A percentile compares a stretch with the other conserved stretches of the same genome.
Evolutionary conservation across 1,140 invertebrate species (phyloP).

Genomic region (Mylabris phalerata): DNA sequence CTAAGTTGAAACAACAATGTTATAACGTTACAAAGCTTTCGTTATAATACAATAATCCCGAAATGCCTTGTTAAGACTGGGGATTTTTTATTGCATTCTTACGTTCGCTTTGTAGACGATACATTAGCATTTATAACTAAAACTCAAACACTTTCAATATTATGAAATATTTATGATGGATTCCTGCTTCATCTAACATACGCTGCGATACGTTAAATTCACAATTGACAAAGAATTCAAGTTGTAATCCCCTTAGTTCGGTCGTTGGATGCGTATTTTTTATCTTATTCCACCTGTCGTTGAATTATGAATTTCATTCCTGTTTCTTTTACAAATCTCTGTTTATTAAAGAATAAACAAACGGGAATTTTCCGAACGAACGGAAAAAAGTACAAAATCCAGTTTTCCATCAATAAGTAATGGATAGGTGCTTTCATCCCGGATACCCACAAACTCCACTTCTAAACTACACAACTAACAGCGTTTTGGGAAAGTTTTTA

Average conservation of each 20-base stretch:
- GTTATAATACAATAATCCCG: slow-evolving; percentile 5
- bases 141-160: slow-evolving; percentile 23
- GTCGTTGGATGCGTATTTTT: slow-evolving; percentile 10
- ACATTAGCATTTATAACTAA: slow-evolving; percentile 24
- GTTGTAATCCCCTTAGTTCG: slow-evolving; percentile 14
- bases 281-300: slow-evolving; percentile 9
- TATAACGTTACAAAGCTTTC: slow-evolving; percentile 3
- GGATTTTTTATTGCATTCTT: slow-evolving; percentile 7
- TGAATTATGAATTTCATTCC: slow-evolving; percentile 11
- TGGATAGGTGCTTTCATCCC: too few relatives aligned
- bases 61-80: slow-evolving; percentile 1
- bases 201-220: neutral
- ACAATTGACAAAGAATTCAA: slow-evolving; percentile 9
- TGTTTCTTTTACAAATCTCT: neutral
- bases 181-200: slow-evolving; percentile 23
- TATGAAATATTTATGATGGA: slow-evolving; percentile 24
- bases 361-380: too few relatives aligned
- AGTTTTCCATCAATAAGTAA: too few relatives aligned
- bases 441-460: too few relatives aligned
- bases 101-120: slow-evolving; percentile 6
- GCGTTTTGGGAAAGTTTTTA: too few relatives aligned
- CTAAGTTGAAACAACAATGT: slow-evolving; percentile 1
- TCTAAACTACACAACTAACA: too few relatives aligned
- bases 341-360: too few relatives aligned
- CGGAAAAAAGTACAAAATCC: too few relatives aligned